These are phyloP conservation scores for Pandemis heparana DNA, from an alignment of 2,888 invertebrate species.

Conservation along the genomic window DNA sequence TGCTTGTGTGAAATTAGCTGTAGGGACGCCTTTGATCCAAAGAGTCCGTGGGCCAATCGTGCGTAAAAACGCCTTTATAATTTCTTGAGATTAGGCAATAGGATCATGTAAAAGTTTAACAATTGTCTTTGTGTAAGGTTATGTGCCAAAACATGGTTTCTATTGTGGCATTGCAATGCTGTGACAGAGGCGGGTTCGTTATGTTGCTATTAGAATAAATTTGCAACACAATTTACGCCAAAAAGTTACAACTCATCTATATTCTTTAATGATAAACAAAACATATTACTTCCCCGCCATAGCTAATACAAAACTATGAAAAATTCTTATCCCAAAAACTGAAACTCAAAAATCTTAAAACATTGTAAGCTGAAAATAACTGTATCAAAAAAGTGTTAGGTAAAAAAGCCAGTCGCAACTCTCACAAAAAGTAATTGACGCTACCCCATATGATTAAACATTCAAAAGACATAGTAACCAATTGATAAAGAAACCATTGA, in stretches of 20 bases:
- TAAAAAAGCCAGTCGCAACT: neutral
- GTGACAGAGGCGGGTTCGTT: neutral
- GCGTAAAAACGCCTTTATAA: slow-evolving; percentile 78
- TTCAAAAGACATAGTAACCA: slow-evolving; percentile 44
- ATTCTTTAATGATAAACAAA: too few species aligned
- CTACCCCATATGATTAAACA: neutral
- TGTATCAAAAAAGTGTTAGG: neutral
- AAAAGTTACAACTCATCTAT: too few species aligned
- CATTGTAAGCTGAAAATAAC: neutral
- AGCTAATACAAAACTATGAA: too few species aligned
- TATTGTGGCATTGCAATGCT: neutral
- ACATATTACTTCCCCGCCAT: too few species aligned
- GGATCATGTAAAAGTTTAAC: neutral
- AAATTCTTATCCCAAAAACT: too few species aligned
- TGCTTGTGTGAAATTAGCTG: slow-evolving; percentile 84
- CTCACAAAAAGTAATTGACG: neutral
- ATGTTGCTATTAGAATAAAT: too few species aligned
- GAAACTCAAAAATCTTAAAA: too few species aligned
- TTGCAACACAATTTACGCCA: too few species aligned
- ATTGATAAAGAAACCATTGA: slow-evolving; percentile 64
- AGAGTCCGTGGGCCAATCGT: slow-evolving; percentile 68
- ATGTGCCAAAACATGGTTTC: neutral
- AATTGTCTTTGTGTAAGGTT: neutral
- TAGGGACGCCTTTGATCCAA: slow-evolving; percentile 78
- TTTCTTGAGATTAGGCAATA: slow-evolving; percentile 65